Evolutionary conservation across 2,113 vertebrate genomes (phyloP), one percentile per base, ranked within the genome.

Genomic region (Psophia crepitans): DNA sequence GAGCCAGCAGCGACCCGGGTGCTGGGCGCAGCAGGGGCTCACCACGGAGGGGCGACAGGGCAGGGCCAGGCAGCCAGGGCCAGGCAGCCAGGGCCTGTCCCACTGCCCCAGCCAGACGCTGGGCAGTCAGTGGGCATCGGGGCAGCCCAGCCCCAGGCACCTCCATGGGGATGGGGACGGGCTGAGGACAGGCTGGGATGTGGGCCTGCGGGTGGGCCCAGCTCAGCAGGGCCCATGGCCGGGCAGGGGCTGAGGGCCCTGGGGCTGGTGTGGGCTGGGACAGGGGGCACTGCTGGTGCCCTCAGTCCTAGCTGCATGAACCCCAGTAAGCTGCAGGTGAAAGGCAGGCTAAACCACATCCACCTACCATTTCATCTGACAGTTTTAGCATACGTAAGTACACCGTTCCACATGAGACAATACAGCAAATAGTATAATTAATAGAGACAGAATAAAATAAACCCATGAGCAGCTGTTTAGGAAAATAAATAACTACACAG

Each of bases 41-140:
- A 41, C 27, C 24, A 53, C 4, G 6, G 37, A n/a, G 11, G 1
- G 11, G 14, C 5, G 1, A 2, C 64, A 84, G 46, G 54, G 37
- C 56, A 78, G 30, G 20, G 11, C 18, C 39, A 22, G 21, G 60
- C 66, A 63, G 27, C 26, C 49, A 77, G 30, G 26, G 24, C 28
- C 33, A 22, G 21, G 60, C 66, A 63, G 27, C 26, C 49, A 77
- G 30, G 26, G 24, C 28, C 33, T 1, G 1, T 66, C 15, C 58
- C 65, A 57, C 19, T 1, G 0, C 15, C 18, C 22, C 58, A 24
- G 35, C 17, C 22, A 69, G 46, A 8, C 37, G 35, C 12, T 5
- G 8, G 32, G 23, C 5, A 9, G 35, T 23, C 1, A 3, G 24
- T 26, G 27, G 14, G 8, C 21, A 53, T 32, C 0, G 0, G 14